Percentiles rank a stretch among this genome's conserved stretches.
Evolutionary conservation across 2,113 vertebrate species (phyloP).

Genomic region (Apodemus speciosus): DNA sequence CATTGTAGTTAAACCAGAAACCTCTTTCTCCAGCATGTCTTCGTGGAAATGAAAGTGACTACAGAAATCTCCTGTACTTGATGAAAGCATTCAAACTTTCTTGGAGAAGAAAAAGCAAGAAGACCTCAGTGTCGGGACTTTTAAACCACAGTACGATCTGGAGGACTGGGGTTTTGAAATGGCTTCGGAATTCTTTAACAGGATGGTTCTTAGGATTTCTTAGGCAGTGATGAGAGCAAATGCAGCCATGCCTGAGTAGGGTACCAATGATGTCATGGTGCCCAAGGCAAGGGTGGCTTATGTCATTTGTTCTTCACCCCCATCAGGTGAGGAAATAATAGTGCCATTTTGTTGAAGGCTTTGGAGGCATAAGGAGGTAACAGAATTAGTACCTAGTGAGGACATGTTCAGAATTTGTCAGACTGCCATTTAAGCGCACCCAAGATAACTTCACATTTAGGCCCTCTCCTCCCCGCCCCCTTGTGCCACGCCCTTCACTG

Average conservation of each 20-base stretch:
- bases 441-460: neutral
- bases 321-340: neutral
- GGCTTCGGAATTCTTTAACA: slow-evolving; percentile 71
- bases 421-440: neutral
- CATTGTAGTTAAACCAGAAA: slow-evolving; percentile 74
- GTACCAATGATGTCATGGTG: accelerated
- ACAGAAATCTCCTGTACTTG: slow-evolving; percentile 72
- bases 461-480: neutral
- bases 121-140: slow-evolving; percentile 70
- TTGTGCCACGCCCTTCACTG: neutral
- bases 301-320: neutral
- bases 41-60: slow-evolving; percentile 80
- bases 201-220: neutral
- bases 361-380: neutral
- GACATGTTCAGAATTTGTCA: neutral
- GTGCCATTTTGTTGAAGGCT: neutral
- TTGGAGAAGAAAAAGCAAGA: slow-evolving; percentile 62
- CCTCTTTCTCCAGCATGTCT: slow-evolving; percentile 63
- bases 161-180: slow-evolving; percentile 64
- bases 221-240: neutral
- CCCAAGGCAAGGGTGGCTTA: too few relatives aligned
- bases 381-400: neutral
- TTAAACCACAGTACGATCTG: slow-evolving; percentile 70
- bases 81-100: slow-evolving; percentile 73
- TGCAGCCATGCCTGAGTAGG: neutral